Conservation (phyloP, 2,113 vertebrate species). For the Nematolebias whitei region DNA sequence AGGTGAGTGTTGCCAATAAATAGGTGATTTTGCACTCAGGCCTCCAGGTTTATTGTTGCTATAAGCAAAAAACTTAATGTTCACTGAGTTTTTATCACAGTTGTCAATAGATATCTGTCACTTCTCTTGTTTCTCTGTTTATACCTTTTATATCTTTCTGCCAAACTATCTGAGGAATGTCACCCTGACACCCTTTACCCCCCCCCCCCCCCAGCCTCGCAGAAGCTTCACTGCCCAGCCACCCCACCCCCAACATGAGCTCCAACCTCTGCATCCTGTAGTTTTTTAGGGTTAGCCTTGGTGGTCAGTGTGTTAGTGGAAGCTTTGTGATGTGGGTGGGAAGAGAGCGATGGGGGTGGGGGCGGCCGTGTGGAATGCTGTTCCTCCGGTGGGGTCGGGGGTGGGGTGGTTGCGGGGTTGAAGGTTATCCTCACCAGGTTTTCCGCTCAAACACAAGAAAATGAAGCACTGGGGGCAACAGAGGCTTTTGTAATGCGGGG, state of each 20-base stretch:
- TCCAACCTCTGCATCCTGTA: slow-evolving; percentile 70
- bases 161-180: slow-evolving; percentile 78
- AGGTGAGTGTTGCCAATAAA: slow-evolving; percentile 29
- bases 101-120: slow-evolving; percentile 49
- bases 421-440: slow-evolving; percentile 72
- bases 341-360: slow-evolving; percentile 61
- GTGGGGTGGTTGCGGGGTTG: slow-evolving; percentile 53
- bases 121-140: slow-evolving; percentile 38
- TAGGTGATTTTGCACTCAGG: slow-evolving; percentile 1
- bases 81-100: background rate
- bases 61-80: background rate
- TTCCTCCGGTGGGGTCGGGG: slow-evolving; percentile 45
- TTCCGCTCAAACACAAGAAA: slow-evolving; percentile 62
- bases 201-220: too few relatives aligned
- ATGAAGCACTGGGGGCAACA: slow-evolving; percentile 24
- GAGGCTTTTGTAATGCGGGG: slow-evolving; percentile 14
- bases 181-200: too few relatives aligned
- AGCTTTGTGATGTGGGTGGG: slow-evolving; percentile 77
- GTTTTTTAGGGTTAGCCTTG: slow-evolving; percentile 65
- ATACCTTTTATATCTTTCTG: slow-evolving; percentile 60
- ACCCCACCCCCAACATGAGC: slow-evolving; percentile 52
- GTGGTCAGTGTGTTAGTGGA: slow-evolving; percentile 76
- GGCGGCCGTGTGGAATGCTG: slow-evolving; percentile 73
- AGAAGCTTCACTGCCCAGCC: too few relatives aligned
- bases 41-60: slow-evolving; percentile 6